Evolutionary conservation across 2,888 invertebrate genomes (phyloP), one percentile per base, ranked within the genome.

Genomic region (Altica lythri): DNA sequence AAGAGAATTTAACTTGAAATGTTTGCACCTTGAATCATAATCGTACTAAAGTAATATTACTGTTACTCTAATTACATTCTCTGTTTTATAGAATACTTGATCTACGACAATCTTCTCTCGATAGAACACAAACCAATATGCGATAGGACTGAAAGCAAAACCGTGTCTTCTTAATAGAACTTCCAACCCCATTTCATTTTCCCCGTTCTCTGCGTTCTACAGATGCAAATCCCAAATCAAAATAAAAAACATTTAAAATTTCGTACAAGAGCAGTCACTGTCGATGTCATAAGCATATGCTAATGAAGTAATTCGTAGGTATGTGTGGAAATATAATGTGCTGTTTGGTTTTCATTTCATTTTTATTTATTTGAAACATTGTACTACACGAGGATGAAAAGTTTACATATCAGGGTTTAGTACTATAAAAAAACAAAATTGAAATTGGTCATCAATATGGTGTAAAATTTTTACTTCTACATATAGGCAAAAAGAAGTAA

Each of bases 261-360:
- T 35, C 45, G 25, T 18, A 35, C 42, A 46, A 34, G 37, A 17
- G 29, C 37, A 43, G 45, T 42, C 49, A 37, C 44, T 40, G 30
- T 32, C 27, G 47, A 45, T 49, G 59, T 55, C 59, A 51, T 37
- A 43, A 40, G 47, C 59, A 59, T 56, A 59, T 54, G 54, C 38
- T 59, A 56, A 59, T 56, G 48, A 42, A 47, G 53, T 53, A 55
- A 55, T 59, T 50, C 37, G 29, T 38, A 48, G 47, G 32, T 50
- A 48, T 40, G 44, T 47, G 19, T 22, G 40, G 40, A 40, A 22
- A 40, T 22, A 22, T 19, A 8, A 10, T 22, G 12, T 14, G 25
- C 13, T 14, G 12, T 14, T 40, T 40, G 40, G 40, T 40, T 29
- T 19, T 19, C 6, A 19, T 6, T 19, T 4, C 4, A 19, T 6